These are phyloP conservation scores for Hemicordylus capensis DNA, from an alignment of 2,113 vertebrate species.

Conservation along the genomic window DNA sequence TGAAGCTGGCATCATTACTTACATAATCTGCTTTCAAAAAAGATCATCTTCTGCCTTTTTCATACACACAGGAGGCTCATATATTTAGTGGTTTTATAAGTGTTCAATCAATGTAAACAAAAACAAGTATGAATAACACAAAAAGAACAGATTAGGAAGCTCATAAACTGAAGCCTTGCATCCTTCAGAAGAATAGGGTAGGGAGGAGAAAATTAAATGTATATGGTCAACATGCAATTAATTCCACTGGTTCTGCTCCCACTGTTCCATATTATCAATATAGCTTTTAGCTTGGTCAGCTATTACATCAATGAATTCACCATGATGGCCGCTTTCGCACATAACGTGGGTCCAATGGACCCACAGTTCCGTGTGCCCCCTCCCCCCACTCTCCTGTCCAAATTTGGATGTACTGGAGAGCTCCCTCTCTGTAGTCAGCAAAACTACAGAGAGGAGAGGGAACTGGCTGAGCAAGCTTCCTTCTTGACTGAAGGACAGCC, in stretches of 20 bases:
- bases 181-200: neutral
- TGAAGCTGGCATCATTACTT: conserved; percentile 16
- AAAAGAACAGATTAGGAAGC: neutral
- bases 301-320: neutral
- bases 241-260: neutral
- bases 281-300: neutral
- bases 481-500: too few species aligned
- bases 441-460: too few species aligned
- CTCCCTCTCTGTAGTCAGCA: too few species aligned
- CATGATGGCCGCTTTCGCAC: too few species aligned
- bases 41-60: neutral
- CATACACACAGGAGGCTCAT: neutral
- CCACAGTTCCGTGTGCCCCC: too few species aligned
- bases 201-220: neutral
- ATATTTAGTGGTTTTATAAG: conserved; percentile 13
- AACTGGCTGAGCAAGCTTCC: too few species aligned
- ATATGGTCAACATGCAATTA: neutral
- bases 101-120: conserved; percentile 1
- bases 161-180: neutral
- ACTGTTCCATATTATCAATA: neutral
- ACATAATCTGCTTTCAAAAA: conserved; percentile 10
- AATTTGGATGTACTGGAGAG: too few species aligned
- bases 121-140: conserved; percentile 8
- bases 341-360: too few species aligned
- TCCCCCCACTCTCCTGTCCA: too few species aligned